Conservation (phyloP, 2,888 invertebrate genomes). For the Euplexia lucipara region DNA sequence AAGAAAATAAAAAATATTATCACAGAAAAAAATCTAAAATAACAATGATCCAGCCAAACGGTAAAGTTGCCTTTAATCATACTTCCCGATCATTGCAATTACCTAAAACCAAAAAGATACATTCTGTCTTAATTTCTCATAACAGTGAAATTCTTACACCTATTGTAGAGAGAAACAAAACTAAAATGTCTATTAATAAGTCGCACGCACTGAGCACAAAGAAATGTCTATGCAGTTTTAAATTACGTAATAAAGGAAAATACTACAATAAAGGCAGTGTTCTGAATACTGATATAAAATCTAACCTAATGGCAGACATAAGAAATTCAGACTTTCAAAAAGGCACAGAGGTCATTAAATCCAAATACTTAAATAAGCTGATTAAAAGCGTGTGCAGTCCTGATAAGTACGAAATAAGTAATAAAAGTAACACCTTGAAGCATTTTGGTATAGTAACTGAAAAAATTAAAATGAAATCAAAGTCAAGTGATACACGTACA, state of each 20-base stretch:
- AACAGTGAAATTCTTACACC: constrained; percentile 41
- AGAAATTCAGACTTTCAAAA: neutral
- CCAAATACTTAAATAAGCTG: neutral
- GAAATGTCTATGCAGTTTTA: constrained; percentile 17
- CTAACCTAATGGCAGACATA: constrained; percentile 3
- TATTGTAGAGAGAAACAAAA: constrained; percentile 11
- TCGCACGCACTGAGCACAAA: constrained; percentile 7
- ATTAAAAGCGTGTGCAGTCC: neutral
- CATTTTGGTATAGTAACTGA: neutral
- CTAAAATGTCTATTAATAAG: constrained; percentile 1
- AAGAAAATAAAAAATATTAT: constrained; percentile 38
- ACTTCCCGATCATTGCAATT: constrained; percentile 26
- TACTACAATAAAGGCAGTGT: constrained; percentile 5
- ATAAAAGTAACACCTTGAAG: constrained; percentile 14
- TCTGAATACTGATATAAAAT: constrained; percentile 9
- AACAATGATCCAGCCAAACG: constrained; percentile 26
- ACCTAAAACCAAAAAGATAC: constrained; percentile 63
- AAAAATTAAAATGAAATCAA: constrained; percentile 32
- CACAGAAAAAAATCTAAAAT: constrained; percentile 38
- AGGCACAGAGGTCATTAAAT: neutral
- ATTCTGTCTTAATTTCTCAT: constrained; percentile 57
- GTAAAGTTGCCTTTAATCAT: neutral
- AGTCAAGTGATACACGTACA: constrained; percentile 27
- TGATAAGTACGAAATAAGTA: constrained; percentile 1
- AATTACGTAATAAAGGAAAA: constrained; percentile 19